Conservation (phyloP, 2,113 vertebrate genomes). For the Daboia siamensis region DNA sequence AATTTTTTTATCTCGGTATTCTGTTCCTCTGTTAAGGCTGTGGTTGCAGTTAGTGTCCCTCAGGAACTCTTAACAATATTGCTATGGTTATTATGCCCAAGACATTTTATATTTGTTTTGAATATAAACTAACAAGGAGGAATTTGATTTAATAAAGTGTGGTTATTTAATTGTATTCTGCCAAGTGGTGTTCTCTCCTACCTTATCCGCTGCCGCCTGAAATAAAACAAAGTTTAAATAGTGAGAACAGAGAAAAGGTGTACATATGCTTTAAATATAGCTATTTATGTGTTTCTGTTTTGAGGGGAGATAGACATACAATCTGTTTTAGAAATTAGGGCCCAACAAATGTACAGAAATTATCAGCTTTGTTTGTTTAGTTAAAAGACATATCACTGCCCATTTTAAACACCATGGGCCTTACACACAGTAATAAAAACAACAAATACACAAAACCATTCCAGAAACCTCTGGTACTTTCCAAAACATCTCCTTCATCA, state of each 20-base stretch:
- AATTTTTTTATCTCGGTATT: not conserved
- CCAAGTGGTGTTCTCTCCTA: not conserved
- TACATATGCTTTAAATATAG: not conserved
- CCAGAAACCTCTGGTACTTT: not conserved
- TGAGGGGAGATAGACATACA: not conserved
- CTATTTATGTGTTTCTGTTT: not conserved
- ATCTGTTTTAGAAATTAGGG: not conserved
- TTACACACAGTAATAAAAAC: not conserved
- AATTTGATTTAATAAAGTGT: not conserved
- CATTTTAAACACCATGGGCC: not conserved
- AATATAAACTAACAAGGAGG: not conserved
- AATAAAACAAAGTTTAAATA: not conserved
- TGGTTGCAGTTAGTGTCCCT: not conserved
- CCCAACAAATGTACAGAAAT: not conserved
- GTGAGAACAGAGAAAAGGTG: not conserved
- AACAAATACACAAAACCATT: not conserved
- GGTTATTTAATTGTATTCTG: not conserved
- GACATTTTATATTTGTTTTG: not conserved
- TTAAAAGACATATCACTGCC: not conserved
- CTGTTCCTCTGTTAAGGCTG: not conserved
- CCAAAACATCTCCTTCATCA: not conserved
- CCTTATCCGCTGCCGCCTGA: not conserved
- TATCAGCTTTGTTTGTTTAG: not conserved
- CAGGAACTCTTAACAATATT: not conserved
- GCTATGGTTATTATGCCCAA: not conserved